Conservation (phyloP, 1,140 invertebrate genomes). For the Hermetia illucens region DNA sequence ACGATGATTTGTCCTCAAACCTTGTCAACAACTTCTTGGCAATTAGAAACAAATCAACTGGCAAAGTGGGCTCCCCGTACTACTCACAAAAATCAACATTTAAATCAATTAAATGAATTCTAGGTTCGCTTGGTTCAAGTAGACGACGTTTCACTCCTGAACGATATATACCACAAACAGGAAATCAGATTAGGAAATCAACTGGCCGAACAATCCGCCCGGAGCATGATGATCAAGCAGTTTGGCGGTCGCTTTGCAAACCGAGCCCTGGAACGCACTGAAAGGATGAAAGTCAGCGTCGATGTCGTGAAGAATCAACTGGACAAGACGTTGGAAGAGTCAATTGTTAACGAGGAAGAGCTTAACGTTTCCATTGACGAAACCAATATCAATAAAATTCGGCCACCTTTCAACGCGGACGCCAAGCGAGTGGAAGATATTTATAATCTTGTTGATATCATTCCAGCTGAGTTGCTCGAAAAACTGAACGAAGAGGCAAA, state of each 20-base stretch:
- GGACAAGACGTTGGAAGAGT: conserved; percentile 17
- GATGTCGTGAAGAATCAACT: conserved; percentile 20
- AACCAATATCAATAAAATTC: conserved; percentile 10
- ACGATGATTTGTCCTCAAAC: neutral
- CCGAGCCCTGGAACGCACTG: conserved; percentile 14
- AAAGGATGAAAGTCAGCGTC: conserved; percentile 23
- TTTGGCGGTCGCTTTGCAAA: conserved; percentile 24
- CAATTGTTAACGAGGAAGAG: conserved; percentile 9
- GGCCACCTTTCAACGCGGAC: conserved; percentile 17
- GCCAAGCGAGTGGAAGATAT: conserved; percentile 16
- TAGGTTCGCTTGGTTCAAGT: neutral
- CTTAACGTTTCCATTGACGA: conserved; percentile 11
- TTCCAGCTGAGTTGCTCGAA: conserved; percentile 14
- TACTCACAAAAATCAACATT: neutral
- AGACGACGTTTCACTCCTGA: neutral
- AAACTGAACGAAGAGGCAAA: conserved; percentile 24
- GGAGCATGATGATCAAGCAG: neutral
- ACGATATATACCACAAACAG: neutral
- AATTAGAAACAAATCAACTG: neutral
- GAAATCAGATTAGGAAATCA: neutral
- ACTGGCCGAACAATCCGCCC: neutral
- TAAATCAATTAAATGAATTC: neutral
- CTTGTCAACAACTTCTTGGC: neutral
- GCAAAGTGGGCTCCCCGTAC: neutral
- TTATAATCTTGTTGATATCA: conserved; percentile 17